Conservation (phyloP, 2,888 invertebrate genomes). For the Lochmaea crataegi region DNA sequence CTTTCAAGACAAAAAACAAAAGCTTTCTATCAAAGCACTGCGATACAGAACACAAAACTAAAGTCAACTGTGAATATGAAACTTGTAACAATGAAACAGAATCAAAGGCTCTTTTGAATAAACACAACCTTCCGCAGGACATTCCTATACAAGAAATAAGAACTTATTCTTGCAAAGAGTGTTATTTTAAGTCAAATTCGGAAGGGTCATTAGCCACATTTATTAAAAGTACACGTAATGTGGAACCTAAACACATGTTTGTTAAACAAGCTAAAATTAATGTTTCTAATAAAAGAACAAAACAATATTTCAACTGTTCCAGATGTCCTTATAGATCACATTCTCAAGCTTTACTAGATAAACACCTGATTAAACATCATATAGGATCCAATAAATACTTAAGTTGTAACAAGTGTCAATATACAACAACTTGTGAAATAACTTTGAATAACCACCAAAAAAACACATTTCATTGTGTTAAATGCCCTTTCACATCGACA, state of each 20-base stretch:
- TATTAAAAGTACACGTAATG: constrained; percentile 35
- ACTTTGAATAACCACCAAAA: constrained; percentile 24
- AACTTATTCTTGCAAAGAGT: constrained; percentile 37
- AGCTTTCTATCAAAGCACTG: constrained; percentile 36
- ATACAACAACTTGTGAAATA: constrained; percentile 27
- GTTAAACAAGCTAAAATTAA: not conserved
- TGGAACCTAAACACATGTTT: not conserved
- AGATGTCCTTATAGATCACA: constrained; percentile 37
- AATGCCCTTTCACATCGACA: constrained; percentile 25
- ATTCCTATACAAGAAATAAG: constrained; percentile 10
- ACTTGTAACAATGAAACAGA: constrained; percentile 26
- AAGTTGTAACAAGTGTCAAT: constrained; percentile 33
- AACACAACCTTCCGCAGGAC: constrained; percentile 25
- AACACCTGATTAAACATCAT: constrained; percentile 38
- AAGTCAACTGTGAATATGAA: constrained; percentile 23
- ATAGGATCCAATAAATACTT: constrained; percentile 18
- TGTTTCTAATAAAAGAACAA: not conserved
- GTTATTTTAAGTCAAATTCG: constrained; percentile 34
- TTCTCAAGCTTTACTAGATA: constrained; percentile 24
- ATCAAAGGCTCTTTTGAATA: constrained; percentile 20
- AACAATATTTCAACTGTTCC: constrained; percentile 32
- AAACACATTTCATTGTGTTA: constrained; percentile 23
- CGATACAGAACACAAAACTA: constrained; percentile 33
- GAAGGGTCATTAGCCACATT: constrained; percentile 32
- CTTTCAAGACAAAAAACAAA: constrained; percentile 42